Evolutionary conservation across 1,140 invertebrate genomes (phyloP).

Genomic region (Drosophila bocki): DNA sequence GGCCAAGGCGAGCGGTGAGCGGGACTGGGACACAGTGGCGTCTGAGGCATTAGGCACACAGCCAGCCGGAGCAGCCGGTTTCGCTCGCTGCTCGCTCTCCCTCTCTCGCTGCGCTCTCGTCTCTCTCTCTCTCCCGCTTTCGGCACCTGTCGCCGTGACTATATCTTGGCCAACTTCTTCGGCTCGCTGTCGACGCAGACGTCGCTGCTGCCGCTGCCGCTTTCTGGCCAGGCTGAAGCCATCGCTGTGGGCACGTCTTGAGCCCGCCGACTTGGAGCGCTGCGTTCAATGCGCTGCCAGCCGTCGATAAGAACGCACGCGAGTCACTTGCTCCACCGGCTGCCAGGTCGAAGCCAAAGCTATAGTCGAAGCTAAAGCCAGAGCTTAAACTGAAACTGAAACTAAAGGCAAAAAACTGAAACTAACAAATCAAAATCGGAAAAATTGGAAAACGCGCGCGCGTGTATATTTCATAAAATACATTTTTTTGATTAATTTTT

Average conservation of each 20-base stretch:
- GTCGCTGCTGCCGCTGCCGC: slow-evolving; percentile 1
- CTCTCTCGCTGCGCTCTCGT: neutral
- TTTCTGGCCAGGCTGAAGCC: slow-evolving; percentile 27
- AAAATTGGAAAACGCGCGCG: slow-evolving; percentile 41
- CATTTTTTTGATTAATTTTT: slow-evolving; percentile 28
- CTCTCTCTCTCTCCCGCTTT: slow-evolving; percentile 11
- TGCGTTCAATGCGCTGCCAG: slow-evolving; percentile 74
- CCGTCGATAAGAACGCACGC: slow-evolving; percentile 79
- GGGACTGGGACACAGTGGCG: slow-evolving; percentile 40
- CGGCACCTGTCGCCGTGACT: slow-evolving; percentile 71
- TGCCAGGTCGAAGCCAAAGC: neutral
- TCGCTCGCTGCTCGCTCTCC: slow-evolving; percentile 3
- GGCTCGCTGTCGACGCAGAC: slow-evolving; percentile 34
- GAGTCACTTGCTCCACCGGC: slow-evolving; percentile 23
- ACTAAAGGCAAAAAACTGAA: slow-evolving; percentile 5
- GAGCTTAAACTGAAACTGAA: neutral
- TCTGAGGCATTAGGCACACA: slow-evolving; percentile 38
- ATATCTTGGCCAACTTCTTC: slow-evolving; percentile 68
- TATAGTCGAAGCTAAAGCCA: neutral
- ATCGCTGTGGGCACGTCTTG: slow-evolving; percentile 61
- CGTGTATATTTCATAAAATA: slow-evolving; percentile 35
- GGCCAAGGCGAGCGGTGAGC: slow-evolving; percentile 14
- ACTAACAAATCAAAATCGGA: slow-evolving; percentile 15
- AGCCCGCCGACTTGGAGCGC: slow-evolving; percentile 18
- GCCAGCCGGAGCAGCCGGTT: slow-evolving; percentile 27